Evolutionary conservation across 1,140 invertebrate species (phyloP), one percentile per base, ranked within the genome.

Genomic region (Lepidurus couesii): DNA sequence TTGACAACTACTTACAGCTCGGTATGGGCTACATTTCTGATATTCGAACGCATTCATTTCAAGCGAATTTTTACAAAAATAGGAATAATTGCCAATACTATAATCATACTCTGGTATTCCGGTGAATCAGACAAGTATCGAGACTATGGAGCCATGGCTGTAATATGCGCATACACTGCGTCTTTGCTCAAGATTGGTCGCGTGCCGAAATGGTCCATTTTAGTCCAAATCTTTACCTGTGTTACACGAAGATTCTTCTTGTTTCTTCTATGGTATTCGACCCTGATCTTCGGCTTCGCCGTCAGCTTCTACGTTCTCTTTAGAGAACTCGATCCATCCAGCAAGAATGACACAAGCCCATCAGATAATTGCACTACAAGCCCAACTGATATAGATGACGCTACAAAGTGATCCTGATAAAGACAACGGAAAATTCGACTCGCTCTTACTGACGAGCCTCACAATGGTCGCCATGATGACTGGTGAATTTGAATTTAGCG

Each of bases 381-480:
- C 24, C 1, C 47, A 21, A 16, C n/a, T n/a, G n/a, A n/a, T n/a
- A n/a, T n/a, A n/a, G n/a, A n/a, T n/a, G n/a, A n/a, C n/a, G n/a
- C n/a, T n/a, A n/a, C n/a, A n/a, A n/a, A n/a, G 11, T 24, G 24
- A 24, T 24, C 0, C 8, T 65, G 6, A 13, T 65, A 65, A 44
- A 44, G 47, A 42, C 34, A 21, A 76, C 7, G 75, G 47, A 26
- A 90, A 89, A 77, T 92, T 93, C 78, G 84, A 84, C 1, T 86
- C 89, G 84, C 89, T 90, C 5, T 89, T 88, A 8, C 85, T 87
- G 34, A 90, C 92, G 0, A 82, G 93, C 7, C 92, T 93, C 80
- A 93, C 93, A 85, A 93, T 92, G 0, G 89, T 93, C 24, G 90
- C 93, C 1, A 94, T 94, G 92, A 86, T 94, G 34, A 93, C 92